Evolutionary conservation across 2,797 vertebrate genomes (phyloP), one percentile per base, ranked within the genome.

Genomic region (Carcharodon carcharias): DNA sequence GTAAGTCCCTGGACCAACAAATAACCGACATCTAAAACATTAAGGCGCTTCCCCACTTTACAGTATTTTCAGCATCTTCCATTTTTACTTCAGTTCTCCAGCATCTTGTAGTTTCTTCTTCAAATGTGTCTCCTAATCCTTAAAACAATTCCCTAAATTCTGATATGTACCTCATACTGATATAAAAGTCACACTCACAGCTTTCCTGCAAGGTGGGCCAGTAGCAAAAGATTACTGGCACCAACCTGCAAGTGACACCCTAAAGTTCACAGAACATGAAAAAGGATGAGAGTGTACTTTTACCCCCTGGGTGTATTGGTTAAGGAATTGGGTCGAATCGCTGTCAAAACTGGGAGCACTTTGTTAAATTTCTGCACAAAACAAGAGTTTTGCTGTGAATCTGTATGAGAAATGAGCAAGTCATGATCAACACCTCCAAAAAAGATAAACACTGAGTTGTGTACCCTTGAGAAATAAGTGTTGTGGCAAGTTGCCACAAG

Each of bases 371-470:
- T 67, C 91, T 40, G 91, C 40, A 26, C 4, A 63, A 45, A 67
- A n/a, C 91, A 67, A 93, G 63, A 26, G 40, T 67, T 67, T 67
- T 67, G 61, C 91, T 93, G 91, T 65, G n/a, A 93, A 93, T 93
- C 63, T 93, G 61, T 67, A n/a, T n/a, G 63, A 45, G 63, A 67
- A 93, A 45, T 67, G 63, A 93, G 63, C 91, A 67, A 93, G 61
- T 67, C n/a, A 67, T 93, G 61, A 67, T 65, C 61, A 67, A 93
- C 91, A 67, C 61, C 91, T 67, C 21, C 7, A 93, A 65, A 18
- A 93, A 12, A 67, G 91, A 67, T 40, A 40, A 67, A 93, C 16
- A 4, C 63, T 67, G 63, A 93, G 61, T 45, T 21, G 63, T 21
- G n/a, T 65, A 67, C n/a, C 63, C n/a, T 63, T 40, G 89, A 63